Conservation (phyloP, 2,888 invertebrate species). For the Polydesmus complanatus region DNA sequence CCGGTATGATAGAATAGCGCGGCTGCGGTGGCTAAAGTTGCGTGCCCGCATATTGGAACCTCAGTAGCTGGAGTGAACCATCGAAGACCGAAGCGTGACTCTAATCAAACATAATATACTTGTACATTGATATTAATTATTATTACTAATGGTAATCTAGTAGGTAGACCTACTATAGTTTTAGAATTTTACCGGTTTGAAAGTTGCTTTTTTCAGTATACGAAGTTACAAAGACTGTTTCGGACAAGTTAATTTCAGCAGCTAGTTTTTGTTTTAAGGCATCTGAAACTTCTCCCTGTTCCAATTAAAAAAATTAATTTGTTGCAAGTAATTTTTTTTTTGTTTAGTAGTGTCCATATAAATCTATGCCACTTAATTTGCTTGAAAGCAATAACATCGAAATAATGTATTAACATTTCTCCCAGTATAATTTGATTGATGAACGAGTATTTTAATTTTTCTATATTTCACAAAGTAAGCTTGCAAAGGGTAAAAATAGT, state of each 20-base stretch:
- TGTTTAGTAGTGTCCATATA: too few relatives aligned
- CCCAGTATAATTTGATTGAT: too few relatives aligned
- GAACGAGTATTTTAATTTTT: too few relatives aligned
- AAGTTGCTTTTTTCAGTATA: constrained; percentile 15
- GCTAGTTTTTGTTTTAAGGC: constrained; percentile 37
- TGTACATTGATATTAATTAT: neutral
- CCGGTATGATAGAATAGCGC: constrained; percentile 30
- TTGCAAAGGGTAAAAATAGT: too few relatives aligned
- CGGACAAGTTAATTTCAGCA: constrained; percentile 41
- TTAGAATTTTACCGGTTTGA: neutral
- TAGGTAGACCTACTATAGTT: too few relatives aligned
- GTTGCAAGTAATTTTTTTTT: too few relatives aligned
- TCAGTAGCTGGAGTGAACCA: constrained; percentile 43
- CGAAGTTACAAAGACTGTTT: constrained; percentile 38
- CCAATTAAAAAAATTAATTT: neutral
- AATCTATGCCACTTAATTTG: too few relatives aligned
- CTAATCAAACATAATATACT: neutral
- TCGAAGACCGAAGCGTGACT: constrained; percentile 31
- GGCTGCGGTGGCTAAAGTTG: constrained; percentile 39
- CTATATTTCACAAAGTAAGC: too few relatives aligned
- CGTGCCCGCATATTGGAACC: constrained; percentile 42
- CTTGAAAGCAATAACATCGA: too few relatives aligned
- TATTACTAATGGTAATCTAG: neutral
- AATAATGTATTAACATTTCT: too few relatives aligned
- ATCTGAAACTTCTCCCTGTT: constrained; percentile 24